phyloP scores from a whole-genome alignment of 1,140 invertebrate genomes.

The Papilio xuthus region DNA sequence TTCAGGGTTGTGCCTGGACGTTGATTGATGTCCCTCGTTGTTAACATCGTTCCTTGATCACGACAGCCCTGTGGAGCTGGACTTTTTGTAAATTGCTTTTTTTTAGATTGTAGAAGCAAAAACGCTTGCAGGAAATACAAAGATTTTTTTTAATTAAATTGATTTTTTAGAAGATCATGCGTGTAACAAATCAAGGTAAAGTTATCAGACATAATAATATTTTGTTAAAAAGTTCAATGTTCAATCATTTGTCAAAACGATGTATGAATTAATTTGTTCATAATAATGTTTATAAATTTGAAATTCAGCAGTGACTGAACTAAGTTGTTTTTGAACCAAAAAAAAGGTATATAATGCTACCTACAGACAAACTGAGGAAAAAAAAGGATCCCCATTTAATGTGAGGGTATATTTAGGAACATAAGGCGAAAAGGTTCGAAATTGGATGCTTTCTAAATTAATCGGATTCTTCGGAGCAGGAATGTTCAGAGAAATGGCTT shows the following conservation, averaged over 20 bases:
- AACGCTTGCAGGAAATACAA: neutral
- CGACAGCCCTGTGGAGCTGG: conserved; percentile 47
- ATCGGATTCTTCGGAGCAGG: conserved; percentile 26
- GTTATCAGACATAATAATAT: no score
- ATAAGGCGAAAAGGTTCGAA: conserved; percentile 34
- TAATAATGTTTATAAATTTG: neutral
- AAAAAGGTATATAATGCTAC: neutral
- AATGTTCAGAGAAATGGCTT: conserved; percentile 23
- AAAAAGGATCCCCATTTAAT: conserved; percentile 10
- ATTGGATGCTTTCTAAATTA: conserved; percentile 36
- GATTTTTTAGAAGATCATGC: neutral
- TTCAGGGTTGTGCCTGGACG: conserved; percentile 46
- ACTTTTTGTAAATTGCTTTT: conserved; percentile 49
- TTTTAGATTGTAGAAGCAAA: conserved; percentile 40
- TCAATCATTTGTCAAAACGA: neutral
- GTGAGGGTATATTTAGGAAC: conserved; percentile 23
- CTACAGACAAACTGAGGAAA: neutral
- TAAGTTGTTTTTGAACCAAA: neutral
- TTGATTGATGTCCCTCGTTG: conserved; percentile 52
- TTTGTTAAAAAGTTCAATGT: neutral
- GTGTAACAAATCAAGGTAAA: neutral
- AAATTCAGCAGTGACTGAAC: neutral
- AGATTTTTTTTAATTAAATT: neutral
- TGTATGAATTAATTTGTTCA: neutral
- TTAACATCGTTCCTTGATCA: conserved; percentile 49